Evolutionary conservation across 2,888 invertebrate genomes (phyloP), one percentile per base, ranked within the genome.

Genomic region (Amiota mariae): DNA sequence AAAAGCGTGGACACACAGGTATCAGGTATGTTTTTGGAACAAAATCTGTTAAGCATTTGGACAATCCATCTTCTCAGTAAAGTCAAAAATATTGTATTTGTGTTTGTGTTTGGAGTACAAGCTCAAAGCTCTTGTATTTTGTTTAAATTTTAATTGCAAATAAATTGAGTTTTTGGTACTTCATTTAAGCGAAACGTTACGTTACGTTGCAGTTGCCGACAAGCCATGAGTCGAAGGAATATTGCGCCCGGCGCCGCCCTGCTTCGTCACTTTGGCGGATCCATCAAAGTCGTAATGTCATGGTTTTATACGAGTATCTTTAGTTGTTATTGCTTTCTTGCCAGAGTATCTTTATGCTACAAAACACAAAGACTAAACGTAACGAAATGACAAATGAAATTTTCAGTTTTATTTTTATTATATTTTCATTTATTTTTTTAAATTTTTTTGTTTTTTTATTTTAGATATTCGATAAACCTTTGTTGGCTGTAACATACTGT

Each of bases 121-220:
- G 15, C 20, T 59, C 59, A 4, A 59, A 36, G 2, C 36, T 36
- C 24, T 12, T 54, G 63, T 36, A 63, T 63, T 63, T 63, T 46
- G 24, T 63, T 24, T 36, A 36, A 78, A 87, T 88, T 59, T 88
- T 88, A 88, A 88, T 88, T 88, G 88, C 88, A 88, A 88, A 88
- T 88, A 88, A 88, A 88, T 88, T 88, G 86, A 87, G 87, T 88
- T 88, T 88, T 88, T 83, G 85, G 87, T 86, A 87, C 87, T 87
- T 87, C 81, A 87, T 87, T 88, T 87, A 86, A 86, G 86, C 86
- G 87, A 83, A 80, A 85, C 87, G 87, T 78, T 80, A 68, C 59
- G 72, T 46, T 67, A 15, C 67, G 13, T 20, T 54, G 24, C 47
- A 13, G 51, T 36, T 24, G 46, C 36, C 63, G 11, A 18, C 59